phyloP scores from a whole-genome alignment of 2,888 invertebrate species.

The Leucoptera coffeella region DNA sequence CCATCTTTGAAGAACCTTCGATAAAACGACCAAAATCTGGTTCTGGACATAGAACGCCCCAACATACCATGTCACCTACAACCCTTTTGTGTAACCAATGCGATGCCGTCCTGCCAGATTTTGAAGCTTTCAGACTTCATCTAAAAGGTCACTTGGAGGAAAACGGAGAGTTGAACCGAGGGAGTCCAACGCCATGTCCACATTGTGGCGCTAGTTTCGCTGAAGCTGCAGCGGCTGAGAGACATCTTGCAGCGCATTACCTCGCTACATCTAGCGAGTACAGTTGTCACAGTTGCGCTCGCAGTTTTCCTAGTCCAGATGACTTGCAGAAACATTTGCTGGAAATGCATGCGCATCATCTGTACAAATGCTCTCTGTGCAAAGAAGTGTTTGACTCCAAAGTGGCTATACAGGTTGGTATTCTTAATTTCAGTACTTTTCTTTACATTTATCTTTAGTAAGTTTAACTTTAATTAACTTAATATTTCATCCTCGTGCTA shows the following conservation, averaged over 20 bases:
- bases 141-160: conserved; percentile 64
- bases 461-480: no score
- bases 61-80: conserved; percentile 51
- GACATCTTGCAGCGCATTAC: conserved; percentile 78
- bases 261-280: conserved; percentile 77
- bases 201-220: conserved; percentile 70
- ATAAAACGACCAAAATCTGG: conserved; percentile 35
- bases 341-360: conserved; percentile 79
- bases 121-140: conserved; percentile 80
- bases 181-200: conserved; percentile 56
- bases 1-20: conserved; percentile 23
- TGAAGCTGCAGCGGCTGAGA: conserved; percentile 67
- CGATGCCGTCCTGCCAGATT: conserved; percentile 75
- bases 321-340: conserved; percentile 85
- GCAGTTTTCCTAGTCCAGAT: conserved; percentile 74
- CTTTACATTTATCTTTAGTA: no score
- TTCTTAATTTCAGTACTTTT: no score
- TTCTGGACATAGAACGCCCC: conserved; percentile 40
- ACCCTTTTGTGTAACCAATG: conserved; percentile 76
- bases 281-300: conserved; percentile 74
- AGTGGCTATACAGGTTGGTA: conserved; percentile 71
- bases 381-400: conserved; percentile 88
- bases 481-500: no score
- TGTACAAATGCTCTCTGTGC: conserved; percentile 83
- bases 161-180: conserved; percentile 26